These are phyloP conservation scores for Epinephelus malabaricus DNA, from an alignment of 2,797 vertebrate species.

Conservation along the genomic window DNA sequence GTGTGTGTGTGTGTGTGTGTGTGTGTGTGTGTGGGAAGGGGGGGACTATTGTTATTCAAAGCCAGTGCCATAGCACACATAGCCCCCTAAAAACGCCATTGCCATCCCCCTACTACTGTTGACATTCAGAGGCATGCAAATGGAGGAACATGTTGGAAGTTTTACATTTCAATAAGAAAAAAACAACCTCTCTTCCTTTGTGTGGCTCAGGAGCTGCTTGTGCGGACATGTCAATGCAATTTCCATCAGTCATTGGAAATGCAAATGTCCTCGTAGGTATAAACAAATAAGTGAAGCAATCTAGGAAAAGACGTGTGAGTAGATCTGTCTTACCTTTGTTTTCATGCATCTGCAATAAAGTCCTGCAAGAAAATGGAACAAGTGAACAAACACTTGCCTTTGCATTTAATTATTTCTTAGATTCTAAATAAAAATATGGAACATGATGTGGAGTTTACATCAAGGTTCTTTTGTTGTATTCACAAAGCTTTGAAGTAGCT, in stretches of 20 bases:
- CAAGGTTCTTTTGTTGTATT: not conserved
- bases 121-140: conserved; percentile 83
- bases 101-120: conserved; percentile 48
- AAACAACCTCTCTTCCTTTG: conserved; percentile 79
- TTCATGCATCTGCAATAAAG: not conserved
- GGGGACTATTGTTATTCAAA: conserved; percentile 80
- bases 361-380: not conserved
- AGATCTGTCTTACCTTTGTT: not conserved
- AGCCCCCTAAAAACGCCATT: conserved; percentile 28
- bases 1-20: not conserved
- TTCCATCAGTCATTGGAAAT: conserved; percentile 71
- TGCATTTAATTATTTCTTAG: not conserved
- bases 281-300: conserved; percentile 62
- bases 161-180: conserved; percentile 85
- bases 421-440: not conserved
- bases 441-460: too few species aligned
- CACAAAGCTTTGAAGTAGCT: not conserved
- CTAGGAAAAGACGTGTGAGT: conserved; percentile 32
- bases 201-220: conserved; percentile 56
- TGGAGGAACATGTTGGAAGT: conserved; percentile 60
- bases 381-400: not conserved
- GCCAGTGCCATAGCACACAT: conserved; percentile 24
- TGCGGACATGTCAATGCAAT: conserved; percentile 50
- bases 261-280: conserved; percentile 61
- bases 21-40: not conserved